These are phyloP conservation scores for Karalla daura DNA, from an alignment of 2,797 vertebrate species.

Conservation along the genomic window DNA sequence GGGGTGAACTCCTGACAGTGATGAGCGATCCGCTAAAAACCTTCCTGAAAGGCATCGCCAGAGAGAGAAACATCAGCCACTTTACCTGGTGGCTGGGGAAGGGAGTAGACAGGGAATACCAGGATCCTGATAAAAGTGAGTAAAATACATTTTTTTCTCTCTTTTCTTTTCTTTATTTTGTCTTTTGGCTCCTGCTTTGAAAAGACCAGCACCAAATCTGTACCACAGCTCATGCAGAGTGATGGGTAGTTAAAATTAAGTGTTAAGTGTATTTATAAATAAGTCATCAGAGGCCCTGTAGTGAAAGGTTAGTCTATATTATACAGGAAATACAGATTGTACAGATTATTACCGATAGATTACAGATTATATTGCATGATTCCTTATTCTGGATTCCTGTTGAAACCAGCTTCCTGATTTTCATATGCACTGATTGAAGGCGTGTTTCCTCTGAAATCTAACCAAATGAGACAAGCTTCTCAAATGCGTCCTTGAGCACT, in stretches of 20 bases:
- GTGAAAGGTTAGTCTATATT: not conserved
- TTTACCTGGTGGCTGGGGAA: conserved; percentile 79
- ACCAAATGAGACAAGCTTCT: not conserved
- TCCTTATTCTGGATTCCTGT: too few relatives aligned
- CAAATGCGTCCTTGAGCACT: not conserved
- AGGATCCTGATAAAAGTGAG: conserved; percentile 64
- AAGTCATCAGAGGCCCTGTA: not conserved
- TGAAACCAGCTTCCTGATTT: not conserved
- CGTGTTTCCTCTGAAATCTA: not conserved
- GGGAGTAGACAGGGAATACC: conserved; percentile 5
- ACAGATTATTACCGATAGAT: not conserved
- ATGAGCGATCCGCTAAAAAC: conserved; percentile 41
- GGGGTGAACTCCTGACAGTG: conserved; percentile 73
- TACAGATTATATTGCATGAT: not conserved
- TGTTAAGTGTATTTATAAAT: too few relatives aligned
- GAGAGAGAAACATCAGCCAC: conserved; percentile 7
- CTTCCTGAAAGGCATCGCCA: conserved; percentile 54
- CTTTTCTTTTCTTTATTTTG: not conserved
- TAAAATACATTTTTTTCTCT: conserved; percentile 8
- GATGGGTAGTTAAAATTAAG: too few relatives aligned
- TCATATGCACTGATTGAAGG: not conserved
- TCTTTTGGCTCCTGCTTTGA: not conserved
- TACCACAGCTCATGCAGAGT: not conserved
- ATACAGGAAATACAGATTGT: not conserved
- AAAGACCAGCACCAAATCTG: not conserved